Conservation (phyloP, 2,113 vertebrate species). For the Xiphophorus hellerii region DNA sequence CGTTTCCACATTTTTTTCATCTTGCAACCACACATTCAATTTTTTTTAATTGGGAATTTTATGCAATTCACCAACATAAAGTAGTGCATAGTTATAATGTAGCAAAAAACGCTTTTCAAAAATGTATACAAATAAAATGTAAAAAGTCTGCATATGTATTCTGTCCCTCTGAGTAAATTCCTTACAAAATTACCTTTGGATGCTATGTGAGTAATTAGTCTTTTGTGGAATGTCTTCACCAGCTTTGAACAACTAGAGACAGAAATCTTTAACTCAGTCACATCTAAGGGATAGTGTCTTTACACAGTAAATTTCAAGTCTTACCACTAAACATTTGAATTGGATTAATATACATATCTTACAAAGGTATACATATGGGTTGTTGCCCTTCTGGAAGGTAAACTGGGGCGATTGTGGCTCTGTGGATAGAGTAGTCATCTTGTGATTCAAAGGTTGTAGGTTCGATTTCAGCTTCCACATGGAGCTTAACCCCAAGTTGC, state of each 20-base stretch:
- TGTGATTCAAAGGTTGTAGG: no score
- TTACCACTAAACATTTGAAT: not conserved
- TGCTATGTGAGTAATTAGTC: not conserved
- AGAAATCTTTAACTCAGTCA: not conserved
- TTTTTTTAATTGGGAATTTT: not conserved
- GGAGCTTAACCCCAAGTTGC: no score
- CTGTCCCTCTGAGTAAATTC: no score
- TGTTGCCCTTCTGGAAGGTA: no score
- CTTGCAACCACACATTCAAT: not conserved
- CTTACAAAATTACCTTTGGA: not conserved
- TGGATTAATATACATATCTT: not conserved
- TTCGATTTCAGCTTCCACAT: no score
- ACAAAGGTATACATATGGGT: not conserved
- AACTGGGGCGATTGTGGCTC: no score
- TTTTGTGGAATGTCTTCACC: not conserved
- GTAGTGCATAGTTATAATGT: no score
- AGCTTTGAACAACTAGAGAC: not conserved
- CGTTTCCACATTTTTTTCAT: not conserved
- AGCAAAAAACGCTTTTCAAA: no score
- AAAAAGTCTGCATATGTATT: no score
- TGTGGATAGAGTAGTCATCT: no score
- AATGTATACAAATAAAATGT: no score
- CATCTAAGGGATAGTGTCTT: not conserved
- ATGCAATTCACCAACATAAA: no score
- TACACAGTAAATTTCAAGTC: not conserved